Evolutionary conservation across 2,113 vertebrate species (phyloP).

Genomic region (Psittacara wagleri): DNA sequence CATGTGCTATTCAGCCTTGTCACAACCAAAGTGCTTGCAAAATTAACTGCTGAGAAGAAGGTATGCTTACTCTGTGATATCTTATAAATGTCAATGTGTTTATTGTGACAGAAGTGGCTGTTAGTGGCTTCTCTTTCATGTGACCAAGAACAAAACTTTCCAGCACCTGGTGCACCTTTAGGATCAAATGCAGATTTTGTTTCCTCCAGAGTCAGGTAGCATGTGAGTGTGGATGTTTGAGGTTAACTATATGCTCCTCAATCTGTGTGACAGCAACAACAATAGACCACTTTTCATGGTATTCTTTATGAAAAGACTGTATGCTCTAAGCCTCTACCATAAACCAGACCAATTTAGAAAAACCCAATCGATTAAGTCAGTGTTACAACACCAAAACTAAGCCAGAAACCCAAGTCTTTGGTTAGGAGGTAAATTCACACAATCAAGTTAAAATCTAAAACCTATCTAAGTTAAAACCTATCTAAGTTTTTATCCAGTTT

Average conservation of each 20-base stretch:
- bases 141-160: neutral
- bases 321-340: neutral
- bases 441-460: neutral
- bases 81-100: neutral
- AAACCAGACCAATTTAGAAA: neutral
- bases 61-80: neutral
- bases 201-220: neutral
- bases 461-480: neutral
- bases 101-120: neutral
- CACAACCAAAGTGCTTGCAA: neutral
- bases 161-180: neutral
- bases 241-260: neutral
- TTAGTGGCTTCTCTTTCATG: neutral
- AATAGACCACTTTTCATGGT: neutral
- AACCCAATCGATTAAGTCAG: neutral
- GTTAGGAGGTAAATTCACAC: neutral
- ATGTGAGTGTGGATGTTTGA: neutral
- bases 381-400: neutral
- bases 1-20: neutral
- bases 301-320: neutral
- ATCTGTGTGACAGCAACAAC: neutral
- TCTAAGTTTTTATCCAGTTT: neutral
- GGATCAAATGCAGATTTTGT: neutral
- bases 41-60: neutral
- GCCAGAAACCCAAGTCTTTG: neutral